These are phyloP conservation scores for Acleris sparsana DNA, from an alignment of 2,888 invertebrate species.

Conservation along the genomic window DNA sequence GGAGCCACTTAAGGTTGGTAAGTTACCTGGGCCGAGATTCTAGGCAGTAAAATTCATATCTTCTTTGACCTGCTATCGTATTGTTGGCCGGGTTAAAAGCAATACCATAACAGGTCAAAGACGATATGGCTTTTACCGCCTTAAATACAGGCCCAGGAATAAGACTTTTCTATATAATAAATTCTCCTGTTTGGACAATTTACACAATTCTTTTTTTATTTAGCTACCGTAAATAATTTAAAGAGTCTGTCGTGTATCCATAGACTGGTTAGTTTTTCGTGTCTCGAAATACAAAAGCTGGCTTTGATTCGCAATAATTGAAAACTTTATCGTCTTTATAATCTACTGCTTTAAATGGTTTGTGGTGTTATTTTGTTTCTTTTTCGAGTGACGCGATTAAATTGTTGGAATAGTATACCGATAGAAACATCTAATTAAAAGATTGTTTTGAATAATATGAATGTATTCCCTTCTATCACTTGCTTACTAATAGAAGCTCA, in stretches of 20 bases:
- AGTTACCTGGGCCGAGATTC: too few relatives aligned
- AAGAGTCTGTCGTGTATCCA: background rate
- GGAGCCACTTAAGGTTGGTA: too few relatives aligned
- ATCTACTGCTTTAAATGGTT: background rate
- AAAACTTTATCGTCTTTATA: constrained; percentile 5
- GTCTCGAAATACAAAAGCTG: background rate
- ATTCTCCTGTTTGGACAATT: background rate
- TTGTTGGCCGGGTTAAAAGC: too few relatives aligned
- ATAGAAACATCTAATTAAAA: too few relatives aligned
- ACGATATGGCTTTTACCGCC: too few relatives aligned
- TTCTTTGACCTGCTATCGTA: too few relatives aligned
- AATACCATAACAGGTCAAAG: too few relatives aligned
- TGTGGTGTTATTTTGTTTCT: background rate
- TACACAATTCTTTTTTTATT: background rate
- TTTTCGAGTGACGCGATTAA: background rate
- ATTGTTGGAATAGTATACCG: background rate
- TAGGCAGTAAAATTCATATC: too few relatives aligned
- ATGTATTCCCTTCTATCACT: background rate
- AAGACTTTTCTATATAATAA: background rate
- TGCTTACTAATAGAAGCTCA: background rate
- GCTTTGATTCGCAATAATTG: background rate
- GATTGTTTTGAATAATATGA: too few relatives aligned
- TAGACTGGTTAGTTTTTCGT: background rate
- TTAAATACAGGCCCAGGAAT: too few relatives aligned
- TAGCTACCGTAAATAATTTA: background rate